Base-by-base conservation (phyloP, 92 coral and sea anemone genomes). In the Anthopleura xanthogrammica region DNA sequence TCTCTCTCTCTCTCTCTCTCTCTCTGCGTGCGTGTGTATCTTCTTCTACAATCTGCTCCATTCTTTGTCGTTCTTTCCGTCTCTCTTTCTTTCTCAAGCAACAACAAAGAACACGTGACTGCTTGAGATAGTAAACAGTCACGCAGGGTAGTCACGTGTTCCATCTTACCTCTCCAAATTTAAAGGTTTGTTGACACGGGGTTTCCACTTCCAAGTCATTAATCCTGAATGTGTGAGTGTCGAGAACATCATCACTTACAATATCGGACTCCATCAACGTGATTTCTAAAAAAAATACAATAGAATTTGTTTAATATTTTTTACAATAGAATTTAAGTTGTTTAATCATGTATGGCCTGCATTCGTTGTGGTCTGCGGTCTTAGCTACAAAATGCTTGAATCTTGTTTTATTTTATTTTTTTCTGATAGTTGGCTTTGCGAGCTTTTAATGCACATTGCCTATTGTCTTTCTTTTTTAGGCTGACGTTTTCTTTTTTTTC, bases 251-350 rank as follows among this genome's bases (percentile, higher is more conserved):
- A 78, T 92, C 95, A 36, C 52, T 40, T 2, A 92, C 17, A 1
- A 76, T 43, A 60, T 92, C 95, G 1, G 91, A 86, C 57, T 92
- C 95, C 86, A 83, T 36, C 78, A 92, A 77, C 16, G 91, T 90
- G 56, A 87, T 78, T 77, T 90, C 95, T 92, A 74, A 57, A 68
- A 36, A 23, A 9, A 68, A 23, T 24, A 54, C 36, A 81, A 68
- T 41, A 70, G 55, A 16, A 42, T 16, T 0, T 12, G 13, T 0
- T 12, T n/a, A 17, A 17, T 4, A 8, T 12, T 71, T 24, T 29
- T 16, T 65, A 65, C 8, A 65, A 65, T 29, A 29, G 36, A 29
- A 29, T 29, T 29, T 29, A 29, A 29, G 36, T 29, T 29, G 36
- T 29, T 29, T 29, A 29, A 29, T 62, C 24, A 9, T 46, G 5